Evolutionary conservation across 2,888 invertebrate species (phyloP), one percentile per base, ranked within the genome.

Genomic region (Drosophila mimica): DNA sequence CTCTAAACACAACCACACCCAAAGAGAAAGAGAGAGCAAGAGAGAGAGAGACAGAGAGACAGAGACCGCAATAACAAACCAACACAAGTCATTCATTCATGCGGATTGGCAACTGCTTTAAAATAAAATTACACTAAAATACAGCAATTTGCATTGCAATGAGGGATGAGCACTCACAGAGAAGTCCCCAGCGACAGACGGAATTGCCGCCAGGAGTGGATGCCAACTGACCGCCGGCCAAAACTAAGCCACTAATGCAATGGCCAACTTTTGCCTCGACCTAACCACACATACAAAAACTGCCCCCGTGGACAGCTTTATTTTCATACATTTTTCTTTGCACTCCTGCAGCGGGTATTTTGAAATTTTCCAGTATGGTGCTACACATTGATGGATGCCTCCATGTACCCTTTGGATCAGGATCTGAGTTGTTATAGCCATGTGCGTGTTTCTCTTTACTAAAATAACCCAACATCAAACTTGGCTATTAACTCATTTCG

Each of bases 101-200:
- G 40, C 33, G 59, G 40, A 51, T 57, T 65, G 36, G 51, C 67
- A 56, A 70, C 63, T 57, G 70, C 64, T 71, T 71, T 66, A 75
- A 85, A 85, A 82, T 78, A 75, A 82, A 87, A 88, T 88, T 79
- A 74, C 56, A 84, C 75, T 75, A 82, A 89, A 87, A 74, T 84
- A 81, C 68, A 72, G 79, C 85, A 89, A 89, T 86, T 89, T 86
- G 88, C 86, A 86, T 88, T 68, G 73, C 85, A 87, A 89, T 65
- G 65, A 61, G 58, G 46, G 43, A 56, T 30, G 49, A 34, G 28
- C 38, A 57, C 25, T 25, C 25, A 25, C 53, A 52, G 40, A 77
- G 38, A 48, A 52, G n/a, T 46, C 71, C 25, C 75, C 28, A 51
- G 53, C 52, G 54, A 49, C 58, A 54, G 33, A 48, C 59, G 48